Percentiles rank a stretch among this genome's conserved stretches.
Conservation (phyloP, 2,113 vertebrate genomes). For the Dascyllus trimaculatus region DNA sequence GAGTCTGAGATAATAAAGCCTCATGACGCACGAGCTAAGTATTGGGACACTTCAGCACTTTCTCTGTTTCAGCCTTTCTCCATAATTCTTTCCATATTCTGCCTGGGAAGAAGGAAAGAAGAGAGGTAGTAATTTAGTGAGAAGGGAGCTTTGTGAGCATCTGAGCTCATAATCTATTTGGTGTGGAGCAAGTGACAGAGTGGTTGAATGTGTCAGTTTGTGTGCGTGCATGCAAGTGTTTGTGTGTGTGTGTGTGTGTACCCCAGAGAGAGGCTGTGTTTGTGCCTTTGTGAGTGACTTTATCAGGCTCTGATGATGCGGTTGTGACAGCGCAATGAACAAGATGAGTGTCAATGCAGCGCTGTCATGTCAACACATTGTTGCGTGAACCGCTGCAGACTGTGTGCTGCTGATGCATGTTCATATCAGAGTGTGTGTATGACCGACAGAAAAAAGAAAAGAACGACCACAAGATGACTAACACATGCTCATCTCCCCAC, state of each 20-base stretch:
- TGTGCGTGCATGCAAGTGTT: background rate
- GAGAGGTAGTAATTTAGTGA: background rate
- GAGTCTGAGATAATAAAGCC: conserved; percentile 49
- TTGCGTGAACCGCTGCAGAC: background rate
- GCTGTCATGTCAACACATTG: conserved; percentile 24
- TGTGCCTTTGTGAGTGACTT: conserved; percentile 42
- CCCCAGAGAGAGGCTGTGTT: conserved; percentile 1
- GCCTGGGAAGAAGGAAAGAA: conserved; percentile 15
- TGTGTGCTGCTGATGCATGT: conserved; percentile 10
- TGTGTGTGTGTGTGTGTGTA: conserved; percentile 1
- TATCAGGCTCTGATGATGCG: conserved; percentile 21
- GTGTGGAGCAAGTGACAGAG: conserved; percentile 34
- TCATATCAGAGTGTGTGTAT: background rate
- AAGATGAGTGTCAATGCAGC: conserved; percentile 11
- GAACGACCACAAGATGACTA: conserved; percentile 4
- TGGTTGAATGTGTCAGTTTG: background rate
- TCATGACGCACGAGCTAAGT: conserved; percentile 53
- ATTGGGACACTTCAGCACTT: conserved; percentile 24
- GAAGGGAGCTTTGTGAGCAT: conserved; percentile 1
- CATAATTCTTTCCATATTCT: conserved; percentile 42
- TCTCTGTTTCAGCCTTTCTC: conserved; percentile 18
- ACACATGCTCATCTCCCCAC: conserved; percentile 31
- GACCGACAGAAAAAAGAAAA: background rate
- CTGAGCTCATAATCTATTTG: background rate
- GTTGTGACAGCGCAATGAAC: background rate